Percentiles rank a stretch among this genome's conserved stretches.
phyloP scores from a whole-genome alignment of 2,888 invertebrate genomes.

The Amphipoea lucens region DNA sequence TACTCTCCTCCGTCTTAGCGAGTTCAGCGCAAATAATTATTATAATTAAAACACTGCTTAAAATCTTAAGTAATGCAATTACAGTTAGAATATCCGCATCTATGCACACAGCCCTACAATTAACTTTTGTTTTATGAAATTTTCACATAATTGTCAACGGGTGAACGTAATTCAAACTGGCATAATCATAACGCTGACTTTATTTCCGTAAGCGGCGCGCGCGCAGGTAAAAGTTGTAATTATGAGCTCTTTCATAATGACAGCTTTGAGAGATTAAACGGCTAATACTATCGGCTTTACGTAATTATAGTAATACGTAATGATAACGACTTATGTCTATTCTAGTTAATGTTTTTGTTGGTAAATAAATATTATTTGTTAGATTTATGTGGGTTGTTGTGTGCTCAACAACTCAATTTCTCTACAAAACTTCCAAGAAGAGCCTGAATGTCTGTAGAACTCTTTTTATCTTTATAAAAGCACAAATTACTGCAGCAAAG shows the following conservation, averaged over 20 bases:
- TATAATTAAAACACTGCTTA: neutral
- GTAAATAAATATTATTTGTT: conserved; percentile 6
- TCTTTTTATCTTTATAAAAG: neutral
- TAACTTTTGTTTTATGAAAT: conserved; percentile 63
- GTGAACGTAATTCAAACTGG: conserved; percentile 63
- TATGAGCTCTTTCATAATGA: conserved; percentile 62
- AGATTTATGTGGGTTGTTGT: neutral
- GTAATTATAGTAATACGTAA: conserved; percentile 55
- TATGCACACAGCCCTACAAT: conserved; percentile 53
- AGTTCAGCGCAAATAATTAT: neutral
- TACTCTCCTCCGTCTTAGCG: neutral
- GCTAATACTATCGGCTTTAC: conserved; percentile 50
- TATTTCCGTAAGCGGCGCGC: conserved; percentile 60
- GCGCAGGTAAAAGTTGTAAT: conserved; percentile 66
- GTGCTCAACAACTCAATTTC: neutral
- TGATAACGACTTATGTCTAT: conserved; percentile 20
- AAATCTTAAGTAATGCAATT: conserved; percentile 29
- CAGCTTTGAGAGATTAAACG: conserved; percentile 47
- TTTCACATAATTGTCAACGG: conserved; percentile 64
- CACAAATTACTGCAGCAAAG: neutral
- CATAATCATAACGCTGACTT: conserved; percentile 56
- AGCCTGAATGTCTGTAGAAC: neutral
- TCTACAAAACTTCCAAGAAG: neutral
- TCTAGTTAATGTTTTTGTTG: conserved; percentile 13
- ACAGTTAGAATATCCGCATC: conserved; percentile 15